Percentiles rank a stretch among this genome's conserved stretches.
Evolutionary conservation across 2,888 invertebrate species (phyloP).

Genomic region (Thymelicus sylvestris): DNA sequence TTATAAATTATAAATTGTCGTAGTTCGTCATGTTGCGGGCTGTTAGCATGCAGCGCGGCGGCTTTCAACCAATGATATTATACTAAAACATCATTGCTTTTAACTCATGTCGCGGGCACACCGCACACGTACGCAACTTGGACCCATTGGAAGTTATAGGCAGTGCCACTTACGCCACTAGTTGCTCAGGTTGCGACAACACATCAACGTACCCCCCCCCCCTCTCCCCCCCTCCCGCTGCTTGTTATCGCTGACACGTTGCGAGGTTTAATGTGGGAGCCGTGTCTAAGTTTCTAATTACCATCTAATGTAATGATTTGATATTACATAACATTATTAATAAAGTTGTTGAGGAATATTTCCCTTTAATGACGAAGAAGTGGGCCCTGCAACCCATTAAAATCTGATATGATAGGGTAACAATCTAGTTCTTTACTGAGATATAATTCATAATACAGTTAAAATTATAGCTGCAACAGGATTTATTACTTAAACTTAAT

Average conservation of each 20-base stretch:
- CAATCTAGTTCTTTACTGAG: too few relatives aligned
- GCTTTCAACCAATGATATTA: too few relatives aligned
- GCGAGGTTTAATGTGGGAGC: background rate
- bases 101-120: too few relatives aligned
- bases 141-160: background rate
- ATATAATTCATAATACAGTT: too few relatives aligned
- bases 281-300: slow-evolving; percentile 8
- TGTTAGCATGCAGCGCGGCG: slow-evolving; percentile 7
- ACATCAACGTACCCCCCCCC: too few relatives aligned
- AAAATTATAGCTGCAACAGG: too few relatives aligned
- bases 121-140: slow-evolving; percentile 17
- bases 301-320: background rate
- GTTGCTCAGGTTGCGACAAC: slow-evolving; percentile 9
- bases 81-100: too few relatives aligned
- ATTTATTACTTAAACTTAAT: too few relatives aligned
- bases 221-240: too few relatives aligned
- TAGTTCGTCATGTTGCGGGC: slow-evolving; percentile 11
- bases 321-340: background rate
- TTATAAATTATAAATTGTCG: slow-evolving; percentile 31
- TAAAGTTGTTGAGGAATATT: background rate
- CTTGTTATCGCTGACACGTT: background rate
- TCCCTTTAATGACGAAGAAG: too few relatives aligned
- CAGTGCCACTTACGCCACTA: slow-evolving; percentile 1
- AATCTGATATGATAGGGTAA: too few relatives aligned
- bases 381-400: too few relatives aligned